Conservation (phyloP, 2,113 vertebrate species). For the Laterallus jamaicensis region DNA sequence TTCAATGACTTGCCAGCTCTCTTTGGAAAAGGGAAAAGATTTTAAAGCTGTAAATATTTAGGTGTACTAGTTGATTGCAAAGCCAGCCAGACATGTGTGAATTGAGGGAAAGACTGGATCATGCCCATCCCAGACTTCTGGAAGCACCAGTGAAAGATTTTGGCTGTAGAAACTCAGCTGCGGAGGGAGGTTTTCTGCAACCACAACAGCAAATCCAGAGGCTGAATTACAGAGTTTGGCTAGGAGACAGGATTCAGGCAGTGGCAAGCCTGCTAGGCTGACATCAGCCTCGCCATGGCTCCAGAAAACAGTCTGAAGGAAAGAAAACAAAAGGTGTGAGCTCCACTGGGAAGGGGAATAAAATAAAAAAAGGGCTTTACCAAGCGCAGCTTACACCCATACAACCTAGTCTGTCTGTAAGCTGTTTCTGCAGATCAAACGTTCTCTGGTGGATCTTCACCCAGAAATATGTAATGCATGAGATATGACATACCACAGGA, state of each 20-base stretch:
- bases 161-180: not conserved
- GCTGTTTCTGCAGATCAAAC: not conserved
- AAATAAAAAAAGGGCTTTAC: not conserved
- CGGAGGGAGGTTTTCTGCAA: not conserved
- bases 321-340: not conserved
- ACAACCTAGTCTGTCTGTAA: not conserved
- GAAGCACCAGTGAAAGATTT: slow-evolving; percentile 2
- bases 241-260: slow-evolving; percentile 37
- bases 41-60: slow-evolving; percentile 20
- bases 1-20: not conserved
- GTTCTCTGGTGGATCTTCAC: not conserved
- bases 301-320: slow-evolving; percentile 4
- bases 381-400: not conserved
- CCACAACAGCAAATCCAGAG: not conserved
- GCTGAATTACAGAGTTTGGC: not conserved
- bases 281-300: slow-evolving; percentile 25
- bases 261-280: slow-evolving; percentile 21
- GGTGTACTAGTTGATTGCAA: not conserved
- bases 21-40: slow-evolving; percentile 22
- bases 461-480: not conserved
- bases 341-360: not conserved
- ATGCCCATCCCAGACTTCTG: slow-evolving; percentile 6
- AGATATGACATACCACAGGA: not conserved
- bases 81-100: slow-evolving; percentile 26
- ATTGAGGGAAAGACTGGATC: slow-evolving; percentile 19